Base-by-base conservation (phyloP, 2,888 invertebrate species). In the Magallana nippona region DNA sequence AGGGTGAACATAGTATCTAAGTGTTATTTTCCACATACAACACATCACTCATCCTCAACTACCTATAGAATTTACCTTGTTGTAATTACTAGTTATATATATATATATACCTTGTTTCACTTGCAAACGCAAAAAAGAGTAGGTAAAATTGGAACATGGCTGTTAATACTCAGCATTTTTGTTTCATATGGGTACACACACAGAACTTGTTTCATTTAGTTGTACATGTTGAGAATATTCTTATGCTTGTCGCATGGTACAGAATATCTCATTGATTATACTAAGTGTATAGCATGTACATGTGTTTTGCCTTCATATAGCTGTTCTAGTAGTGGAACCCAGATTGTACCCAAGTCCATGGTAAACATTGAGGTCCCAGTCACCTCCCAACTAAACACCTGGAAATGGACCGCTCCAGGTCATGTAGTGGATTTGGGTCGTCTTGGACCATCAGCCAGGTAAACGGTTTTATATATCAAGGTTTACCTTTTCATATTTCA, bases 321-420 rank as follows among this genome's bases (percentile, higher is more conserved):
- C n/a, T 87, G 88, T 84, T 79, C 62, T 1, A 83, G 83, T 58
- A 63, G 77, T 55, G 58, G 27, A 10, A 82, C 62, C 55, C 71
- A 80, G 2, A 60, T 84, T 13, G 88, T 93, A 15, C 94, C 94
- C 19, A 92, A 93, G 80, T 92, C 94, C 13, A 94, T 94, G 94
- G 92, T 97, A 22, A 96, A 97, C 93, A 94, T 97, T 91, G 97
- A 96, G 92, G 96, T 96, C 0, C 96, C 96, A 96, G 94, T 96
- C 85, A 95, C 96, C 32, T 95, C 96, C 0, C 95, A 96, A 77
- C 95, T 95, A 82, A 96, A 96, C 90, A 94, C 95, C 55, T 94
- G 94, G 58, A 90, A 90, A 82, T 94, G 95, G 89, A 92, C 91
- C 2, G 87, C 88, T 32, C 89, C 90, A 27, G 91, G 91, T 32